Evolutionary conservation across 2,888 invertebrate species (phyloP), one percentile per base, ranked within the genome.

Genomic region (Tiphia femorata): DNA sequence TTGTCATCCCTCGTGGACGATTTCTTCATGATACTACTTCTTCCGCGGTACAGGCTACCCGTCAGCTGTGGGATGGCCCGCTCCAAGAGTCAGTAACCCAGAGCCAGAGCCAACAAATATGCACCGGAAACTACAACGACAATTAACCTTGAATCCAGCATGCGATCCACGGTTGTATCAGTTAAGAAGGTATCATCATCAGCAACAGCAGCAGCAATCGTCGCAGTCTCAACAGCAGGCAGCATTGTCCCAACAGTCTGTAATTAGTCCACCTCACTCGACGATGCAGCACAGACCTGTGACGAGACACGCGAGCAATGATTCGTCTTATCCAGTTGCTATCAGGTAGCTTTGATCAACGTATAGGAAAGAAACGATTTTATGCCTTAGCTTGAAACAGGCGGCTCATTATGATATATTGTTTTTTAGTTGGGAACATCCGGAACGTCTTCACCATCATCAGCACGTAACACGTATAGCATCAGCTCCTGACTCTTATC

Each of bases 71-170:
- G 76, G 75, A 14, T 79, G 75, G 85, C 82, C 58, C 80, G 72
- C 79, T 10, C 71, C 79, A 5, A 67, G 76, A 49, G 68, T 75
- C 6, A 64, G 65, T 19, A 78, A 76, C 60, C 62, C 75, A 3
- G 79, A 81, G 12, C 64, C 75, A 12, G 80, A 82, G 49, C 71
- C 77, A 10, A 76, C 70, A n/a, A 93, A 93, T 77, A 86, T 91
- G 56, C 95, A 95, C 77, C 86, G 90, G 51, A 94, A 94, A 81
- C 85, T 95, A 25, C 91, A 91, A 64, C 86, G 95, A 3, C 94
- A 94, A 78, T 85, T 94, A 40, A 93, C 94, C 10, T 82, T 95
- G n/a, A 94, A 94, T 84, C 94, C 94, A 0, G 86, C 86, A 16
- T 90, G 90, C 67, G 95, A 95, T 84, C 92, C 93, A 3, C 85